Evolutionary conservation across 2,113 vertebrate species (phyloP).

Genomic region (Scomber colias): DNA sequence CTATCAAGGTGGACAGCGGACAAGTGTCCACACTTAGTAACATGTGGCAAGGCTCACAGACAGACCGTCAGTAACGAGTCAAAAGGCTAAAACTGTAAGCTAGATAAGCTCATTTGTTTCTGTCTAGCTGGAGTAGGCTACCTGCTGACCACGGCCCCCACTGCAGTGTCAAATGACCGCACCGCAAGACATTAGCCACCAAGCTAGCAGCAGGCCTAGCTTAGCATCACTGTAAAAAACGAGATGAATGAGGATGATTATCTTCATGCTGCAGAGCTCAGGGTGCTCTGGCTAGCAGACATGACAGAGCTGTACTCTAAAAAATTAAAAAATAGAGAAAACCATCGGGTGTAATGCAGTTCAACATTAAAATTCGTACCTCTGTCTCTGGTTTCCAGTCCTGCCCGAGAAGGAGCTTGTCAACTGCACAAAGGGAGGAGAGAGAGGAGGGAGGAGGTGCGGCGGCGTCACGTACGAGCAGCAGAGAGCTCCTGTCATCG

Average conservation of each 20-base stretch:
- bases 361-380: conserved; percentile 60
- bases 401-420: conserved; percentile 65
- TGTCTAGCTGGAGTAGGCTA: background rate
- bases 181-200: conserved; percentile 47
- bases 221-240: conserved; percentile 44
- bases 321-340: background rate
- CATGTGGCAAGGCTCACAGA: background rate
- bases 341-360: background rate
- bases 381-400: conserved; percentile 56
- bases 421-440: conserved; percentile 72
- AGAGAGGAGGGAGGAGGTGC: conserved; percentile 59
- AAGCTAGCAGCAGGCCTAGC: conserved; percentile 69
- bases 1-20: conserved; percentile 53
- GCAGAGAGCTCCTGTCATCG: conserved; percentile 1
- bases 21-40: background rate
- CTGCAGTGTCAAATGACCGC: conserved; percentile 55
- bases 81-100: background rate
- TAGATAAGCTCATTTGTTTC: background rate
- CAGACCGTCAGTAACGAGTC: background rate
- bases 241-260: too few species aligned
- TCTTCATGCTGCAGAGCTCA: too few species aligned
- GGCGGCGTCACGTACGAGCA: conserved; percentile 49
- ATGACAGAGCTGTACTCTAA: too few species aligned
- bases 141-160: background rate
- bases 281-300: too few species aligned